Evolutionary conservation across 2,113 vertebrate genomes (phyloP).

Genomic region (Tringa solitaria): DNA sequence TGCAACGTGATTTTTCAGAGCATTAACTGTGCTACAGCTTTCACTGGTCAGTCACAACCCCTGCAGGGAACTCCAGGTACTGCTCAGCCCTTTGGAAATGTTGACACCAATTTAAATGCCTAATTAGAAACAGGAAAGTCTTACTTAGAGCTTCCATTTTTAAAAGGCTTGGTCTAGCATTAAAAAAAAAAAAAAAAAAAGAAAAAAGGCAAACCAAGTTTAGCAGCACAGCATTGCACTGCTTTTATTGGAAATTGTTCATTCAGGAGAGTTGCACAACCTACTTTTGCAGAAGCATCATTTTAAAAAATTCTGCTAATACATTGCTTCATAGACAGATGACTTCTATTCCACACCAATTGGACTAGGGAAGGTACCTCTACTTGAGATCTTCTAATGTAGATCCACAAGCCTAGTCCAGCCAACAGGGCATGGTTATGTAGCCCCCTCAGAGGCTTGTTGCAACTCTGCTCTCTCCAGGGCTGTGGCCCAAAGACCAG

Average conservation of each 20-base stretch:
- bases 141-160: not conserved
- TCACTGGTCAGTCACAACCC: not conserved
- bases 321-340: not conserved
- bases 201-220: not conserved
- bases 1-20: not conserved
- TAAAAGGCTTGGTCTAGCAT: not conserved
- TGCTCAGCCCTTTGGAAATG: not conserved
- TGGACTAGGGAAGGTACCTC: not conserved
- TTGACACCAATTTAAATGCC: not conserved
- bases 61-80: not conserved
- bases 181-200: not conserved
- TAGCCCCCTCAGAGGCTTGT: rapidly evolving
- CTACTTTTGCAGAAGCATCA: not conserved
- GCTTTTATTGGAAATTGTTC: not conserved
- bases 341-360: not conserved
- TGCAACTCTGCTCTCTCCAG: not conserved
- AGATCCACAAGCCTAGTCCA: not conserved
- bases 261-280: not conserved
- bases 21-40: not conserved
- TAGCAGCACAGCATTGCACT: not conserved
- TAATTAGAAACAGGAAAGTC: not conserved
- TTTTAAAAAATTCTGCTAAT: not conserved
- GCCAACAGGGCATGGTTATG: rapidly evolving
- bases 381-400: not conserved
- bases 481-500: not conserved